Conservation (phyloP, 2,113 vertebrate species). For the Chlorocebus sabaeus region DNA sequence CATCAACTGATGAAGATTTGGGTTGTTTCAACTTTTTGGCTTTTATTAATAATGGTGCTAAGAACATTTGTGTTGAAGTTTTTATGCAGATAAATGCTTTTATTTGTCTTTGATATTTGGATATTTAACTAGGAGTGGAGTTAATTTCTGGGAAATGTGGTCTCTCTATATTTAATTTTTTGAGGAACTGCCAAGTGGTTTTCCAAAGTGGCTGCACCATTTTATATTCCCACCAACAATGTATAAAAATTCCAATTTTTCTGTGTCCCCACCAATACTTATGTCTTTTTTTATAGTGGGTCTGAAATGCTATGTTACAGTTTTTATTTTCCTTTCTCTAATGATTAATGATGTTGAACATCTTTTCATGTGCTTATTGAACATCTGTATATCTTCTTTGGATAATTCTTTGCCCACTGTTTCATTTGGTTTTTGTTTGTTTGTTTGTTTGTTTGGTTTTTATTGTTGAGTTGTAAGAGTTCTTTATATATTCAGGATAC, state of each 20-base stretch:
- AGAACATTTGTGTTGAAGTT: neutral
- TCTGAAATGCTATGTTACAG: neutral
- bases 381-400: neutral
- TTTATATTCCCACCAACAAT: neutral
- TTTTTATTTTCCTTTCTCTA: neutral
- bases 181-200: neutral
- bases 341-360: neutral
- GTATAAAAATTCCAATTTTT: neutral
- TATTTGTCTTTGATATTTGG: neutral
- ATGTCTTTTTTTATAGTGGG: neutral
- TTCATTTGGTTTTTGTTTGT: neutral
- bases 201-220: neutral
- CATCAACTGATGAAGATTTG: neutral
- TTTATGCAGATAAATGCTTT: neutral
- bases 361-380: neutral
- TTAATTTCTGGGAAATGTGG: neutral
- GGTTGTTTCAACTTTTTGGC: neutral
- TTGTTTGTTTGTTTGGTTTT: neutral
- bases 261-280: neutral
- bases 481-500: slow-evolving; percentile 2
- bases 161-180: neutral
- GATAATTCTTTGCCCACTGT: neutral
- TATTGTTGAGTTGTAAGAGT: neutral
- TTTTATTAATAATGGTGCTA: neutral
- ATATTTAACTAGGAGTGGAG: neutral